Base-by-base conservation (phyloP, 2,797 vertebrate species). In the Pagetopsis macropterus region DNA sequence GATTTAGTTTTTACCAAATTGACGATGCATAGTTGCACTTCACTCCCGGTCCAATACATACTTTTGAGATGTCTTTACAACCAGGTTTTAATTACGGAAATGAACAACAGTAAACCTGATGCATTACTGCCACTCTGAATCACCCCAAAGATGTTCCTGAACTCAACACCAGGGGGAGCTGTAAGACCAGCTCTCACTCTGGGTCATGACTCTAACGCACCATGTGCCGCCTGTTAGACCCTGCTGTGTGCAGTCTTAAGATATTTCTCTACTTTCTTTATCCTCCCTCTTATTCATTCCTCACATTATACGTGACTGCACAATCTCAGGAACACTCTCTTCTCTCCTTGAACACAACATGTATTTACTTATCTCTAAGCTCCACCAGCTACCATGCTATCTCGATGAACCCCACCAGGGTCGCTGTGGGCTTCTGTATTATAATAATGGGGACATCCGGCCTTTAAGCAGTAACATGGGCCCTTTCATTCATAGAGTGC, bases 151-250 rank as follows among this genome's bases (percentile, higher is more conserved):
- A 37, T 37, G 33, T 37, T 0, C 33, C 33, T 37, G 33, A 37
- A 37, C 33, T 7, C 33, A 14, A 56, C 2, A 88, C 65, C 70
- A 85, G 82, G 66, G 71, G 86, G 89, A n/a, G 80, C 76, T 72
- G 33, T 27, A 19, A 60, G 31, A 41, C 50, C 54, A 67, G 0
- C 19, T 5, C 23, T n/a, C 52, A 4, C 40, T 10, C 9, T 37
- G 15, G 15, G 46, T 58, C 41, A 62, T 78, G 82, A 84, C n/a
- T n/a, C n/a, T n/a, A n/a, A n/a, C n/a, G n/a, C 21, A n/a, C 49
- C 79, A 72, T 65, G 57, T 79, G 80, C 51, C 58, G 52, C 21
- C 21, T 33, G 11, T 79, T 79, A 54, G 60, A 49, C 52, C 27
- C 27, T 27, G 21, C 31, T 56, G 49, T 61, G n/a, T 33, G 48